These are phyloP conservation scores for Pandion haliaetus DNA, from an alignment of 2,113 vertebrate species.

Conservation along the genomic window DNA sequence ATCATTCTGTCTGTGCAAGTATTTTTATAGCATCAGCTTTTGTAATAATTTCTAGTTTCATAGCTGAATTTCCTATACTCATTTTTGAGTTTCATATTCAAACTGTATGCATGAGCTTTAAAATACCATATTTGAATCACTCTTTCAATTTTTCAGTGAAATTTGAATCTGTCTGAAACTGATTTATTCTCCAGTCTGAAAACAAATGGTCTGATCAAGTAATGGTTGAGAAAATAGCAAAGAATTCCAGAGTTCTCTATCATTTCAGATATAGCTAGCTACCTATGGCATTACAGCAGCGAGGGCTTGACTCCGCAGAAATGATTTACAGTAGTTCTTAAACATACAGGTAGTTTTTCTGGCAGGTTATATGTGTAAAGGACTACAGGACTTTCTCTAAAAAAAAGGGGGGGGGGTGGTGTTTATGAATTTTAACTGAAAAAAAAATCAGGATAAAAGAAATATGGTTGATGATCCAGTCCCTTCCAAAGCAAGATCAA, in stretches of 20 bases:
- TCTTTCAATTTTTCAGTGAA: constrained; percentile 8
- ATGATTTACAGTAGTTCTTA: not conserved
- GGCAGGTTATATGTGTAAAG: not conserved
- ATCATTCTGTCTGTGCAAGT: constrained; percentile 29
- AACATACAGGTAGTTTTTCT: not conserved
- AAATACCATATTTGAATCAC: constrained; percentile 1
- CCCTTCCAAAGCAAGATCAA: not conserved
- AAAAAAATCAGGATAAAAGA: not conserved
- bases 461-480: not conserved
- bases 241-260: not conserved
- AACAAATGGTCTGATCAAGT: constrained; percentile 17
- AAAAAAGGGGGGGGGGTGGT: too few relatives aligned
- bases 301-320: not conserved
- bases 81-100: constrained; percentile 4
- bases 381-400: not conserved
- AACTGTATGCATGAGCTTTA: not conserved
- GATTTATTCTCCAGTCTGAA: constrained; percentile 37
- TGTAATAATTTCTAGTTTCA: constrained; percentile 11
- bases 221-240: not conserved
- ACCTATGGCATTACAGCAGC: not conserved
- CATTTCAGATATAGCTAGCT: constrained; percentile 5
- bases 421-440: not conserved
- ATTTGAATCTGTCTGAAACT: constrained; percentile 11
- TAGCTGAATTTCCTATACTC: not conserved
- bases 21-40: constrained; percentile 19